phyloP scores from a whole-genome alignment of 2,888 invertebrate genomes.

The Acronicta psi region DNA sequence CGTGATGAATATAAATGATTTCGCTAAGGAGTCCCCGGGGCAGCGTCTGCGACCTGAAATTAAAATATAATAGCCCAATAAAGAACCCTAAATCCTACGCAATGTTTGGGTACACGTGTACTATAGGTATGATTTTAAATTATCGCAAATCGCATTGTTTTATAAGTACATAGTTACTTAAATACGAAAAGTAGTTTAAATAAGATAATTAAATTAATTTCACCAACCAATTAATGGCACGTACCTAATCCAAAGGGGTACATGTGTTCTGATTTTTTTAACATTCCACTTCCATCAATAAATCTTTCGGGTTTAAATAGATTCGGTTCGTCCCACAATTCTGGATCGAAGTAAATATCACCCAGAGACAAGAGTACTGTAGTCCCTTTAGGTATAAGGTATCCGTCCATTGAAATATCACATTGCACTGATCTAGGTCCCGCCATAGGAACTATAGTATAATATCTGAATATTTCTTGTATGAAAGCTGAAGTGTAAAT shows the following conservation, averaged over 20 bases:
- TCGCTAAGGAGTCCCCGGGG: conserved; percentile 90
- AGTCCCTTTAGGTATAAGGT: conserved; percentile 84
- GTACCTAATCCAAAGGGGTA: conserved; percentile 92
- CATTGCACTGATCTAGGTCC: conserved; percentile 85
- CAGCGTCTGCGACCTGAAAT: conserved; percentile 90
- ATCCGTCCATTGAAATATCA: conserved; percentile 76
- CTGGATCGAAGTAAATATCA: conserved; percentile 87
- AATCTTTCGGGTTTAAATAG: conserved; percentile 90
- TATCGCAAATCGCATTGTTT: no score
- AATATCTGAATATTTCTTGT: conserved; percentile 88
- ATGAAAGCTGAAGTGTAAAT: conserved; percentile 88
- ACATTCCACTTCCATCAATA: conserved; percentile 85
- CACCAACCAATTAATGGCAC: conserved; percentile 50
- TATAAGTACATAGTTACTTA: no score
- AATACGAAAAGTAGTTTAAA: no score
- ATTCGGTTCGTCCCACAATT: conserved; percentile 88
- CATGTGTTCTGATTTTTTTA: conserved; percentile 87
- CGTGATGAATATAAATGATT: conserved; percentile 89
- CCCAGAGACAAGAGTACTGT: conserved; percentile 86
- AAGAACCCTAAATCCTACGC: no score
- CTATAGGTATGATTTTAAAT: no score
- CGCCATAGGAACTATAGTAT: conserved; percentile 86
- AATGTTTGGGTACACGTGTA: no score
- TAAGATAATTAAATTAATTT: no score
- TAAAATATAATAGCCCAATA: background rate